Evolutionary conservation across 2,888 invertebrate species (phyloP).

Genomic region (Empis livida): DNA sequence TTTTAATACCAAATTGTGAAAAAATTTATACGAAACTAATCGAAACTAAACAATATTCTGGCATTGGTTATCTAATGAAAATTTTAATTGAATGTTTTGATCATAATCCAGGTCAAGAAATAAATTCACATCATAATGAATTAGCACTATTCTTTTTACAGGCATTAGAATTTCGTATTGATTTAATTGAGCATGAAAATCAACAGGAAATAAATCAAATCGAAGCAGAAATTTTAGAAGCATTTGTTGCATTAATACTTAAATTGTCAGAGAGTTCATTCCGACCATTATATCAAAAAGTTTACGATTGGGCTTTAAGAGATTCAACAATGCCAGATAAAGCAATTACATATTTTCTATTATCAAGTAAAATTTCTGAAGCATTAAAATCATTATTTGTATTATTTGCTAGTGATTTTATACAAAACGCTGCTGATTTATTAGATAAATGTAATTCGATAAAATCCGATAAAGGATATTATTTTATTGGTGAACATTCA

Average conservation of each 20-base stretch:
- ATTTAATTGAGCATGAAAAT: conserved; percentile 33
- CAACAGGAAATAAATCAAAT: conserved; percentile 42
- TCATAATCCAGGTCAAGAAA: conserved; percentile 47
- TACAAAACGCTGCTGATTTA: conserved; percentile 66
- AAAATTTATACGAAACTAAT: conserved; percentile 50
- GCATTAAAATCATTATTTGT: conserved; percentile 77
- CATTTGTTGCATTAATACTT: conserved; percentile 66
- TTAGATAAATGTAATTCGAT: conserved; percentile 52
- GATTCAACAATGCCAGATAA: conserved; percentile 44
- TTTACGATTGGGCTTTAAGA: conserved; percentile 74
- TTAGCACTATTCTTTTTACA: conserved; percentile 62
- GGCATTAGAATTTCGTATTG: conserved; percentile 53
- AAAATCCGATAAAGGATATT: conserved; percentile 27
- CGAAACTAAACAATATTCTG: conserved; percentile 44
- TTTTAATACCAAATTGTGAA: conserved; percentile 61
- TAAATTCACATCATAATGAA: conserved; percentile 51
- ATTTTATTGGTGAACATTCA: not conserved
- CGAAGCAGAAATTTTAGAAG: conserved; percentile 62
- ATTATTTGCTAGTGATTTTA: conserved; percentile 75
- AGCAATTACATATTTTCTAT: conserved; percentile 61
- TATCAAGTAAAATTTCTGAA: conserved; percentile 66
- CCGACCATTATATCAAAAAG: conserved; percentile 72
- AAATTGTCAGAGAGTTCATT: conserved; percentile 84
- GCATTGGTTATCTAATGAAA: conserved; percentile 59
- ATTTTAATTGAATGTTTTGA: conserved; percentile 61